These are phyloP conservation scores for Elgaria multicarinata DNA, from an alignment of 2,113 vertebrate species.

Conservation along the genomic window DNA sequence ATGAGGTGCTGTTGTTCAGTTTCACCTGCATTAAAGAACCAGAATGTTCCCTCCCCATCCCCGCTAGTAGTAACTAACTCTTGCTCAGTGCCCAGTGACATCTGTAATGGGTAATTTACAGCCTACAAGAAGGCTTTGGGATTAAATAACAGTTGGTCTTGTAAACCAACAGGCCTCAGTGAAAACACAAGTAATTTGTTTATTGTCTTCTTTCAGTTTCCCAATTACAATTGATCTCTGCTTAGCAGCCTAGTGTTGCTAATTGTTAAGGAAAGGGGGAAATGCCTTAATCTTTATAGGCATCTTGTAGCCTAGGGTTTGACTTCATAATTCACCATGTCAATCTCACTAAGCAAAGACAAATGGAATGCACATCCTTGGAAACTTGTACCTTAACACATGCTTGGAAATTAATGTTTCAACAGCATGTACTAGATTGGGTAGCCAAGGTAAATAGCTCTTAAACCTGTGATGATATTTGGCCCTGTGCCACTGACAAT, in stretches of 20 bases:
- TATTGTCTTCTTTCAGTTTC: conserved; percentile 78
- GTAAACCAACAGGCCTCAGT: conserved; percentile 72
- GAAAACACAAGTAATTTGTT: conserved; percentile 84
- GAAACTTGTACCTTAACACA: conserved; percentile 54
- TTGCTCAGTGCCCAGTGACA: conserved; percentile 69
- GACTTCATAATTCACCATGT: conserved; percentile 66
- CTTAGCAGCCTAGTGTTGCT: conserved; percentile 67
- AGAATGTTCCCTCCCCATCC: conserved; percentile 49
- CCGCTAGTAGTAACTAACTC: conserved; percentile 62
- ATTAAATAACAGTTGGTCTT: conserved; percentile 78
- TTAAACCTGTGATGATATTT: conserved; percentile 74
- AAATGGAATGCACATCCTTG: conserved; percentile 62
- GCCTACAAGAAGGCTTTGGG: conserved; percentile 69
- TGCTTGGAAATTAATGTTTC: conserved; percentile 63
- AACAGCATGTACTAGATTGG: conserved; percentile 68
- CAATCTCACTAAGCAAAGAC: conserved; percentile 67
- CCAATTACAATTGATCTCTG: conserved; percentile 75
- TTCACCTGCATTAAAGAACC: conserved; percentile 56
- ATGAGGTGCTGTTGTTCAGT: conserved; percentile 21
- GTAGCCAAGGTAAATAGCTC: conserved; percentile 66
- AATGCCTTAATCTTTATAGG: conserved; percentile 76
- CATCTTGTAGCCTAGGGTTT: conserved; percentile 72
- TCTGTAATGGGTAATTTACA: conserved; percentile 80
- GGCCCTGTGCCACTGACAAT: conserved; percentile 74
- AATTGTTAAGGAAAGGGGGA: conserved; percentile 72